Evolutionary conservation across 2,888 invertebrate genomes (phyloP), one percentile per base, ranked within the genome.

Genomic region (Caenorhabditis afra): DNA sequence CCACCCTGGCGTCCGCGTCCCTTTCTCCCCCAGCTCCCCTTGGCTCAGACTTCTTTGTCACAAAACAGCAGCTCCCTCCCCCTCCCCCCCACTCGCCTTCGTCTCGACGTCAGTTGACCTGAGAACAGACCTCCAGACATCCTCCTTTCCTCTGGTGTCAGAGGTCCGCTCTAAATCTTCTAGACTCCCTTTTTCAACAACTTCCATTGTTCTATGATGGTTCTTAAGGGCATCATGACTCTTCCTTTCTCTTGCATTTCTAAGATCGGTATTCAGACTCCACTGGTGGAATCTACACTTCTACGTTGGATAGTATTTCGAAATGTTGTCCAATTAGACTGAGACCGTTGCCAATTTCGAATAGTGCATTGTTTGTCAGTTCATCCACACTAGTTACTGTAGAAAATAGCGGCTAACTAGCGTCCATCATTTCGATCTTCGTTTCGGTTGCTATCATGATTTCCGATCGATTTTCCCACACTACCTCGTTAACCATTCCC

Each of bases 81-180:
- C n/a, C n/a, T n/a, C n/a, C n/a, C n/a, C n/a, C n/a, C n/a, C n/a
- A n/a, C n/a, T n/a, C n/a, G n/a, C n/a, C 37, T 16, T n/a, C 37
- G 18, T 10, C 55, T 23, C 55, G 47, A 70, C 64, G 73, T 73
- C 73, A 73, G 73, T 73, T 73, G 73, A 73, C 73, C 73, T 73
- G 73, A 73, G 73, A 73, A 64, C 64, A 73, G 57, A 73, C 73
- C 64, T 58, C 73, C 64, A 70, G 70, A 61, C 70, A 41, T 14
- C 14, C 41, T 41, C 41, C 11, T 41, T 11, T 41, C 14, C 41
- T 14, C 14, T 11, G 11, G 41, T 41, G 12, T 41, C 14, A 41
- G 29, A 29, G 29, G 29, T 29, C 29, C 29, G 29, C 29, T 29
- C 29, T 29, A 7, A 29, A 29, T 29, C 29, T 29, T 29, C 41